These are phyloP conservation scores for Pycnomerus fuliginosus DNA, from an alignment of 2,888 invertebrate species.

Conservation along the genomic window DNA sequence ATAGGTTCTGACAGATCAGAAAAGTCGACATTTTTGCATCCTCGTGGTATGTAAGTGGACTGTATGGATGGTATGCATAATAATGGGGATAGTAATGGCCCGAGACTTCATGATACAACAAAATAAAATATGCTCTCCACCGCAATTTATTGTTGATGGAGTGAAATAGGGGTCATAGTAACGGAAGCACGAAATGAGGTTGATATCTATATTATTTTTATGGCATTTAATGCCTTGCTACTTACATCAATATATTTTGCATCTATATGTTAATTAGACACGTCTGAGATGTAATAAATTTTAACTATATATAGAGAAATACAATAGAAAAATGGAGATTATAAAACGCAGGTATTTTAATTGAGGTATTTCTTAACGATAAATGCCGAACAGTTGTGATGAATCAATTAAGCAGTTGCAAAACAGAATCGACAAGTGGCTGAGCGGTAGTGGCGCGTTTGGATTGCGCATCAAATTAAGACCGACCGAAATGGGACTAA, in stretches of 20 bases:
- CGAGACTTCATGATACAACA: too few species aligned
- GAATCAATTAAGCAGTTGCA: not conserved
- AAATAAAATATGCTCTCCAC: constrained; percentile 27
- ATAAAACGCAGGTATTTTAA: constrained; percentile 10
- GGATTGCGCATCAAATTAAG: not conserved
- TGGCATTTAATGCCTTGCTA: constrained; percentile 25
- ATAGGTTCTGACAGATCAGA: too few species aligned
- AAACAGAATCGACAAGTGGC: not conserved
- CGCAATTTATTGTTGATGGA: constrained; percentile 35
- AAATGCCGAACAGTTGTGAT: not conserved
- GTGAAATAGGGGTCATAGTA: constrained; percentile 34
- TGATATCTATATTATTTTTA: constrained; percentile 35
- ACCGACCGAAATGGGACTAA: not conserved
- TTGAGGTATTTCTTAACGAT: constrained; percentile 2
- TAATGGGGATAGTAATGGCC: too few species aligned
- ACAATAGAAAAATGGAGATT: constrained; percentile 1
- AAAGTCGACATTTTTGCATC: not conserved
- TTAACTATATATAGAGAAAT: constrained; percentile 10
- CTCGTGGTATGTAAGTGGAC: not conserved
- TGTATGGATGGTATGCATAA: constrained; percentile 4
- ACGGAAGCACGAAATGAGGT: constrained; percentile 36
- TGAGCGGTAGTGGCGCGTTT: not conserved
- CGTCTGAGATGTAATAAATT: constrained; percentile 10
- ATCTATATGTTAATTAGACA: constrained; percentile 18
- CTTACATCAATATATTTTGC: constrained; percentile 13